phyloP scores from a whole-genome alignment of 1,140 invertebrate genomes.

The Cepaea nemoralis region DNA sequence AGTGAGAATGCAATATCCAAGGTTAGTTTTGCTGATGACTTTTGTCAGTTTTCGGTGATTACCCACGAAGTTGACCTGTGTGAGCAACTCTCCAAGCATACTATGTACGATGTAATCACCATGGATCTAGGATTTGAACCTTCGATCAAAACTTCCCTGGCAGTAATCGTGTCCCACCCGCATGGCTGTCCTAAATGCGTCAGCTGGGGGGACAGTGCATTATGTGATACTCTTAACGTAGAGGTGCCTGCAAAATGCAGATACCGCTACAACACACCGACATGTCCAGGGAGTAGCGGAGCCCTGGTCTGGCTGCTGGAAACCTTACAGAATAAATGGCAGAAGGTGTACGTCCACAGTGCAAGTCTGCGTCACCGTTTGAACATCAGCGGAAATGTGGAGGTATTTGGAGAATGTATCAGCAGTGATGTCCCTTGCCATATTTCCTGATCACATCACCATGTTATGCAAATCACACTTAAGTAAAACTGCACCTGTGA shows the following conservation, averaged over 20 bases:
- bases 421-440: background rate
- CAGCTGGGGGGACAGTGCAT: background rate
- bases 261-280: slow-evolving; percentile 3
- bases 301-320: slow-evolving; percentile 10
- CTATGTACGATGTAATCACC: background rate
- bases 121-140: background rate
- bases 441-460: background rate
- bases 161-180: background rate
- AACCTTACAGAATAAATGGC: background rate
- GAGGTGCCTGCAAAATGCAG: background rate
- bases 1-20: background rate
- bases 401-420: background rate
- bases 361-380: background rate
- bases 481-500: too few species aligned
- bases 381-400: background rate
- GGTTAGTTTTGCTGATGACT: background rate
- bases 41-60: background rate
- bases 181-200: slow-evolving; percentile 13
- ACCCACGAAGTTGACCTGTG: background rate
- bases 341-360: slow-evolving; percentile 5
- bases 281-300: slow-evolving; percentile 23
- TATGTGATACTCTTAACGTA: background rate
- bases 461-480: too few species aligned
- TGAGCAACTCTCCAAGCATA: background rate
- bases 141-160: background rate